A percentile compares a stretch with the other conserved stretches of the same genome.
Evolutionary conservation across 2,113 vertebrate genomes (phyloP).

Genomic region (Clarias gariepinus): DNA sequence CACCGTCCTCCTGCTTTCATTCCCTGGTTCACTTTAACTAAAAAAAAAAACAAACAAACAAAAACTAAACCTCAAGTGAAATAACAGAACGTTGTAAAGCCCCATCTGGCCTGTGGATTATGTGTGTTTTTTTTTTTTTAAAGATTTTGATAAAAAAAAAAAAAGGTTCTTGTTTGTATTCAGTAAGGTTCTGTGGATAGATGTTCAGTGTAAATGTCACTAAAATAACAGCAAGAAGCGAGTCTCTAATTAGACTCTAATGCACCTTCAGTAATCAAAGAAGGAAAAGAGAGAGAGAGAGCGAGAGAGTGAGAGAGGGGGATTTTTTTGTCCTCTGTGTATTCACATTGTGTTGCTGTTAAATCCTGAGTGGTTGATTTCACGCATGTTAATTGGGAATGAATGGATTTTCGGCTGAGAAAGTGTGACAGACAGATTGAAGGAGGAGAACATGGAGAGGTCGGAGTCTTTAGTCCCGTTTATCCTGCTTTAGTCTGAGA

Average conservation of each 20-base stretch:
- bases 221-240: constrained; percentile 62
- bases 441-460: constrained; percentile 57
- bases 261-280: constrained; percentile 55
- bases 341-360: constrained; percentile 37
- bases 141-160: too few relatives aligned
- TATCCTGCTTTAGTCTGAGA: constrained; percentile 71
- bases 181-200: neutral
- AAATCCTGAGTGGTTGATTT: constrained; percentile 61
- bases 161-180: neutral
- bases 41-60: neutral
- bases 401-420: constrained; percentile 68
- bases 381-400: constrained; percentile 65
- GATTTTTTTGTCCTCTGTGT: constrained; percentile 54
- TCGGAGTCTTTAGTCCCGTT: constrained; percentile 71
- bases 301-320: constrained; percentile 5
- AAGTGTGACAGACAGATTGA: constrained; percentile 28
- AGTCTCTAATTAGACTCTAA: constrained; percentile 69
- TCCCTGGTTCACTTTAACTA: neutral
- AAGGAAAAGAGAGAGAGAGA: neutral
- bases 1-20: neutral
- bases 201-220: constrained; percentile 15
- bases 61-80: neutral
- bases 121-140: too few relatives aligned
- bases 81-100: neutral
- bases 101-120: neutral